Evolutionary conservation across 1,140 invertebrate species (phyloP).

Genomic region (Drosophila funebris): DNA sequence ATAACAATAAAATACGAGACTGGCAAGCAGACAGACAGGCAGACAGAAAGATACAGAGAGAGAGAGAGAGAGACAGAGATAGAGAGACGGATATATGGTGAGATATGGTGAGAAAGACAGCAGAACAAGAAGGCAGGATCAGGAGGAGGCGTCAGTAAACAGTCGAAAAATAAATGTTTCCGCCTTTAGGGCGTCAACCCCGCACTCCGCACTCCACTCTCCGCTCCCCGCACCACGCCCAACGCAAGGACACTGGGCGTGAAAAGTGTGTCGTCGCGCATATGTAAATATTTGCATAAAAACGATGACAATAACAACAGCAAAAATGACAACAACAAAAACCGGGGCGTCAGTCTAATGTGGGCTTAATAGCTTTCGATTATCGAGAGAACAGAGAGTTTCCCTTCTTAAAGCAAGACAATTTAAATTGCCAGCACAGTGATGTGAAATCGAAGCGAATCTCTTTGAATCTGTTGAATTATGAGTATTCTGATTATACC

Average conservation of each 20-base stretch:
- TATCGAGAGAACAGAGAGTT: constrained; percentile 47
- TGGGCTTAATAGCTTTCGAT: constrained; percentile 79
- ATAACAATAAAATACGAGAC: constrained; percentile 81
- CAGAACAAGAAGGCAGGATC: not conserved
- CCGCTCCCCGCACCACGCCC: not conserved
- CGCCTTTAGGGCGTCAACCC: not conserved
- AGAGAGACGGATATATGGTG: not conserved
- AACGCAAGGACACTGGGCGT: constrained; percentile 54
- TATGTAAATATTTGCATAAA: constrained; percentile 78
- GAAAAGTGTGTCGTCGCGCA: constrained; percentile 72
- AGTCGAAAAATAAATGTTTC: constrained; percentile 72
- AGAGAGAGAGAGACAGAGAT: not conserved
- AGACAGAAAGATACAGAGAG: not conserved
- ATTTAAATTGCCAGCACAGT: constrained; percentile 8
- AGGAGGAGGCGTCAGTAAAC: constrained; percentile 54
- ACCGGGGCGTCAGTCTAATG: constrained; percentile 61
- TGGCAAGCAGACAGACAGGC: constrained; percentile 40
- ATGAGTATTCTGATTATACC: not conserved
- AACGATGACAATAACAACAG: constrained; percentile 46
- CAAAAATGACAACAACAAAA: constrained; percentile 7
- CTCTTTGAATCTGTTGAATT: not conserved
- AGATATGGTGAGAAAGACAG: not conserved
- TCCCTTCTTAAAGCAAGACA: not conserved
- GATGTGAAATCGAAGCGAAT: not conserved
- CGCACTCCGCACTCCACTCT: not conserved